These are phyloP conservation scores for Aptenodytes patagonicus DNA, from an alignment of 2,113 vertebrate genomes.

Conservation along the genomic window DNA sequence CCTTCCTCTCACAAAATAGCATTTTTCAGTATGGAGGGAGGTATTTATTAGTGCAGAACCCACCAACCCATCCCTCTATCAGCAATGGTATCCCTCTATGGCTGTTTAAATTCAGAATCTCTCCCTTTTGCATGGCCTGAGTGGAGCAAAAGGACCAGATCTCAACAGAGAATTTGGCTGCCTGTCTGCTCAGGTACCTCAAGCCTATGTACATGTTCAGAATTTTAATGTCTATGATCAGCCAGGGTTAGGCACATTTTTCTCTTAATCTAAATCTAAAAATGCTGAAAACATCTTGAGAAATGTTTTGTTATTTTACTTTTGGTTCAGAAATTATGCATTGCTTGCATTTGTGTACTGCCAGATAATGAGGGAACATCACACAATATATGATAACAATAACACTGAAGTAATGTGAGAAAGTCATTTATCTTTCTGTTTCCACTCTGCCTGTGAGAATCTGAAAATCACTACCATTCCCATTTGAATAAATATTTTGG, in stretches of 20 bases:
- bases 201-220: not conserved
- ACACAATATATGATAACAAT: constrained; percentile 68
- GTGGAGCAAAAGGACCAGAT: not conserved
- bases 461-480: constrained; percentile 72
- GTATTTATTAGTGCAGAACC: not conserved
- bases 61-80: not conserved
- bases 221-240: constrained; percentile 54
- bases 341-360: constrained; percentile 61
- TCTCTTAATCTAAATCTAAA: constrained; percentile 64
- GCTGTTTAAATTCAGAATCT: not conserved
- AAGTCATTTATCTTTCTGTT: constrained; percentile 74
- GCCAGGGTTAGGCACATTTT: constrained; percentile 13
- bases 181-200: not conserved
- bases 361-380: constrained; percentile 72
- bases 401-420: constrained; percentile 65
- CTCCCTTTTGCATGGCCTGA: not conserved
- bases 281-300: constrained; percentile 63
- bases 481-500: constrained; percentile 76
- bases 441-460: constrained; percentile 64
- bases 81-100: not conserved
- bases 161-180: not conserved
- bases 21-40: not conserved
- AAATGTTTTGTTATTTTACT: constrained; percentile 72
- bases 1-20: not conserved
- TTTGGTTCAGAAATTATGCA: constrained; percentile 70